Conservation (phyloP, 2,797 vertebrate genomes). For the Onychomys leucogaster region DNA sequence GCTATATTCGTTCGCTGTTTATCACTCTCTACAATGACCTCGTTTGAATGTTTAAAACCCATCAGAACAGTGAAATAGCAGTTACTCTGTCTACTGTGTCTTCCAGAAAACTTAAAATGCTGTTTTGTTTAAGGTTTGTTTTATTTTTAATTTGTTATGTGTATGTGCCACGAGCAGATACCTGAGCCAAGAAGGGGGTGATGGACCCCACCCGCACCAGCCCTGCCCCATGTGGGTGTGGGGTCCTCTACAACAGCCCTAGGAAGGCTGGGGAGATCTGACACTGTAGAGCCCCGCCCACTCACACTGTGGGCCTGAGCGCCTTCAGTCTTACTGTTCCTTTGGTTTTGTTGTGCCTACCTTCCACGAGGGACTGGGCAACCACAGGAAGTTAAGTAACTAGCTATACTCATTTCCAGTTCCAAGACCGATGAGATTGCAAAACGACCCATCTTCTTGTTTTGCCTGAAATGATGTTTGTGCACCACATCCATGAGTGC, state of each 20-base stretch:
- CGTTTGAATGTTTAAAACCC: neutral
- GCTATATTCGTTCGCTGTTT: slow-evolving; percentile 17
- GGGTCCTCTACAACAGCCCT: neutral
- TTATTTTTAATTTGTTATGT: neutral
- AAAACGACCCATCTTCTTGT: neutral
- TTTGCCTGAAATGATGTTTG: neutral
- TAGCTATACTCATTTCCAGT: neutral
- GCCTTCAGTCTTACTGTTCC: too few species aligned
- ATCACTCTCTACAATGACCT: neutral
- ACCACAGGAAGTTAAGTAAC: neutral
- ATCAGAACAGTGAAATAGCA: neutral
- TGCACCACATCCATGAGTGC: neutral
- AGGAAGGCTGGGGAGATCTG: neutral
- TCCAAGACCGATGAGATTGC: neutral
- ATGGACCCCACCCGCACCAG: neutral
- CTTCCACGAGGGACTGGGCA: neutral
- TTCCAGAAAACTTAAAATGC: neutral
- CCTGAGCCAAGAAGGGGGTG: too few species aligned
- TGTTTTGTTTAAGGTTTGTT: neutral
- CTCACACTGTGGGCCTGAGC: neutral
- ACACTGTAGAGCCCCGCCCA: neutral
- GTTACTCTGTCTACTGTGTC: neutral
- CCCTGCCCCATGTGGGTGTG: neutral
- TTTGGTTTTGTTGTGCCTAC: neutral
- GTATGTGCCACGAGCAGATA: neutral